Conservation (phyloP, 2,113 vertebrate species). For the Scalopus aquaticus region DNA sequence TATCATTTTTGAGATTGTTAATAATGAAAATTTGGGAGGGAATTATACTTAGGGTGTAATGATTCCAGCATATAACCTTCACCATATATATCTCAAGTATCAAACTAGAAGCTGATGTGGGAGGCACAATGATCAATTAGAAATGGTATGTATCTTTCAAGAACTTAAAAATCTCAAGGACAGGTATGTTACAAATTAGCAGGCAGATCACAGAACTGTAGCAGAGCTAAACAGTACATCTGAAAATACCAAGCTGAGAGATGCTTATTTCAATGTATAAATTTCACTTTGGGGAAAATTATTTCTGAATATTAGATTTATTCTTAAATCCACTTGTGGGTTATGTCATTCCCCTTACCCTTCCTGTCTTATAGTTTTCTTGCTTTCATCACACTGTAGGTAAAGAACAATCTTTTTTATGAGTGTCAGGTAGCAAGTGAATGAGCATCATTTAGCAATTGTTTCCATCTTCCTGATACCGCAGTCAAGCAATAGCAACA, state of each 20-base stretch:
- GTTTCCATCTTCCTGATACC: not conserved
- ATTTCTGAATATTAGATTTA: not conserved
- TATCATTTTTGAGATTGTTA: constrained; percentile 36
- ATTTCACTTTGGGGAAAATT: constrained; percentile 4
- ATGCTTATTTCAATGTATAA: not conserved
- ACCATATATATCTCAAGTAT: not conserved
- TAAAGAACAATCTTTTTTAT: not conserved
- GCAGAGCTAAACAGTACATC: not conserved
- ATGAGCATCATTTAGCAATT: not conserved
- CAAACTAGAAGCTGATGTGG: not conserved
- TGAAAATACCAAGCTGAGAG: not conserved
- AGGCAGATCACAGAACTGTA: not conserved
- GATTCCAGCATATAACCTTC: not conserved
- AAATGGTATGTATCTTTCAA: not conserved
- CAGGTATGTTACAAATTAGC: not conserved
- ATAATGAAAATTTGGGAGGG: not conserved
- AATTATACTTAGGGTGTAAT: too few species aligned
- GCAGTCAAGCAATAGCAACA: not conserved
- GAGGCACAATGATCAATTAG: not conserved
- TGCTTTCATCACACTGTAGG: not conserved
- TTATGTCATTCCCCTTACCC: not conserved
- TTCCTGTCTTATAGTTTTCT: not conserved
- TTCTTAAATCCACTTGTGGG: not conserved
- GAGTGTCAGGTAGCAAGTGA: not conserved
- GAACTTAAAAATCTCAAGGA: constrained; percentile 28